Conservation (phyloP, 2,113 vertebrate genomes). For the Indri indri region DNA sequence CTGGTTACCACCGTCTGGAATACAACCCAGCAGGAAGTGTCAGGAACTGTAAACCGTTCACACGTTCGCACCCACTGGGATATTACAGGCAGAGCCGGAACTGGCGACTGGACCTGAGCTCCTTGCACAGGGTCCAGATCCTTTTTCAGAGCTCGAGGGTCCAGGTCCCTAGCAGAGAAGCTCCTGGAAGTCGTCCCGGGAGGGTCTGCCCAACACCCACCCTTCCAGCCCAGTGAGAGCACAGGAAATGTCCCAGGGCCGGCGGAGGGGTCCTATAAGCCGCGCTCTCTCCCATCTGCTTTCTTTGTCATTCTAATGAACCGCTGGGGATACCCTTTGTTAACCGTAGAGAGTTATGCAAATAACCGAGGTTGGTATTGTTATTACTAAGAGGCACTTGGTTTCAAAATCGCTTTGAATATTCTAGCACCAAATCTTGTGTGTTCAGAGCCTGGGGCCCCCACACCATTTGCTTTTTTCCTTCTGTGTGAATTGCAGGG, state of each 20-base stretch:
- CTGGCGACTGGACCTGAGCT: background rate
- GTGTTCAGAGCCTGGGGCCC: too few relatives aligned
- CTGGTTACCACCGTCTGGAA: fast-evolving
- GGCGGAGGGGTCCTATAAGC: fast-evolving
- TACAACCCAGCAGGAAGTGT: background rate
- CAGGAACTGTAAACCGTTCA: background rate
- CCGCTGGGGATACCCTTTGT: background rate
- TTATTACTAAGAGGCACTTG: background rate
- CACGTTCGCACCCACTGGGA: background rate
- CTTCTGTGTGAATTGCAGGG: background rate
- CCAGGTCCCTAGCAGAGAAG: background rate
- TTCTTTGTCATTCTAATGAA: slow-evolving; percentile 41
- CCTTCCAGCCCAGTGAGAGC: background rate
- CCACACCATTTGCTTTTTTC: fast-evolving
- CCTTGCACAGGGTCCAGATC: fast-evolving
- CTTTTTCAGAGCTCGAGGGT: background rate
- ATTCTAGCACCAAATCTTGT: background rate
- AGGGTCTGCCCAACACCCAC: background rate
- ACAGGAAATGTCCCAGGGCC: background rate
- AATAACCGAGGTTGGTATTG: background rate
- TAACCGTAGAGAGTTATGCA: background rate
- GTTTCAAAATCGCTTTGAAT: slow-evolving; percentile 34
- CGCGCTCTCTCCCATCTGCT: background rate
- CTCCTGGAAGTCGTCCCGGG: background rate
- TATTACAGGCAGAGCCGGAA: background rate